Conservation (phyloP, 2,888 invertebrate species). For the Tipula helvola region DNA sequence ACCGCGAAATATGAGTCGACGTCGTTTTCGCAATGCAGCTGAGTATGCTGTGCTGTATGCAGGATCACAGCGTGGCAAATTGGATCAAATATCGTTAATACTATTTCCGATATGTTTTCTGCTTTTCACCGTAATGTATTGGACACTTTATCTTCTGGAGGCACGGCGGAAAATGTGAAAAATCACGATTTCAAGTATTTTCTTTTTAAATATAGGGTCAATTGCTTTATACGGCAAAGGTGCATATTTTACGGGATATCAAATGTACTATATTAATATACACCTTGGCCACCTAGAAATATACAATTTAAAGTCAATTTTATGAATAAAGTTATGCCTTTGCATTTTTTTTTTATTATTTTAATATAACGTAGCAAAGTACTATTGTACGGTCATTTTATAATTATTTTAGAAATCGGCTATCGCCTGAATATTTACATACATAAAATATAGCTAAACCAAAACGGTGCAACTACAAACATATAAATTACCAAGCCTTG, state of each 20-base stretch:
- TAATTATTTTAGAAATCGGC: background rate
- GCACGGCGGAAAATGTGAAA: conserved; percentile 28
- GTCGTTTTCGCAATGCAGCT: conserved; percentile 33
- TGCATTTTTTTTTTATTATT: background rate
- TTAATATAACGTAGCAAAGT: background rate
- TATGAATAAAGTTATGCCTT: background rate
- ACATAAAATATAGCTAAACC: background rate
- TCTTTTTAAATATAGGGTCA: background rate
- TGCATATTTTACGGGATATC: background rate
- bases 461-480: background rate
- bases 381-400: background rate
- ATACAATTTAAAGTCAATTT: background rate
- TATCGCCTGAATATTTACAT: background rate
- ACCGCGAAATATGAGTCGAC: background rate
- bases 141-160: conserved; percentile 48
- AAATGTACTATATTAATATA: background rate
- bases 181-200: background rate
- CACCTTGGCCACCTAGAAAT: background rate
- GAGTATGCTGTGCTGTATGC: conserved; percentile 47
- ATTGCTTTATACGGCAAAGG: background rate
- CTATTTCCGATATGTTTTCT: conserved; percentile 45
- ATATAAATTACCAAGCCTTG: background rate
- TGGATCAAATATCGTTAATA: conserved; percentile 47
- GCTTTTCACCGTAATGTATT: conserved; percentile 45
- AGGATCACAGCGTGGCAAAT: conserved; percentile 46